These are phyloP conservation scores for Labeo catla DNA, from an alignment of 2,113 vertebrate genomes.

Conservation along the genomic window DNA sequence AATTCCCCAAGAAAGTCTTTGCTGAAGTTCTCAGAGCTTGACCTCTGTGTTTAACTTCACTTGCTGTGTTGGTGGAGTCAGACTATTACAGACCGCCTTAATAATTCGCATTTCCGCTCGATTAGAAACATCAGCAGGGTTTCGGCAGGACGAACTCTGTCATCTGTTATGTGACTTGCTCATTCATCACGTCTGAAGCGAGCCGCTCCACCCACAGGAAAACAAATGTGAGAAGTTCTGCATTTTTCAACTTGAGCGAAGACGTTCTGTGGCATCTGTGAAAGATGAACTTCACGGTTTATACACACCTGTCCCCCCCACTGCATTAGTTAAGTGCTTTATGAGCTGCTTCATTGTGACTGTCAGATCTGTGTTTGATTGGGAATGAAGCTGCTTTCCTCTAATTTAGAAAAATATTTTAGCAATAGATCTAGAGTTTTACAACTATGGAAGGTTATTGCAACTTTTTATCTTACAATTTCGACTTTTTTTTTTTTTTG, in stretches of 20 bases:
- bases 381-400: not conserved
- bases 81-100: not conserved
- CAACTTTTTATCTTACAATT: too few relatives aligned
- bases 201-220: not conserved
- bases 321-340: not conserved
- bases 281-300: not conserved
- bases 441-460: too few relatives aligned
- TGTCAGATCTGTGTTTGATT: not conserved
- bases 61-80: not conserved
- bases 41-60: not conserved
- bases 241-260: conserved; percentile 11
- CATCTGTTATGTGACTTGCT: conserved; percentile 12
- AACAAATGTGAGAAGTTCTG: conserved; percentile 9
- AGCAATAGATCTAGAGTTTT: not conserved
- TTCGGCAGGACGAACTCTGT: not conserved
- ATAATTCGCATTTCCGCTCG: not conserved
- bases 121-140: not conserved
- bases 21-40: not conserved
- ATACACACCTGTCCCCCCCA: not conserved
- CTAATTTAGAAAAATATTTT: not conserved
- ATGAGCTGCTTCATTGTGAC: not conserved
- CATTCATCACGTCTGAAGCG: conserved; percentile 16
- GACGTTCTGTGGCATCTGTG: not conserved
- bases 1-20: not conserved
- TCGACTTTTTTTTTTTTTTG: too few relatives aligned